A percentile compares a stretch with the other conserved stretches of the same genome.
phyloP scores from a whole-genome alignment of 1,140 invertebrate genomes.

The Aphelenchoides besseyi region DNA sequence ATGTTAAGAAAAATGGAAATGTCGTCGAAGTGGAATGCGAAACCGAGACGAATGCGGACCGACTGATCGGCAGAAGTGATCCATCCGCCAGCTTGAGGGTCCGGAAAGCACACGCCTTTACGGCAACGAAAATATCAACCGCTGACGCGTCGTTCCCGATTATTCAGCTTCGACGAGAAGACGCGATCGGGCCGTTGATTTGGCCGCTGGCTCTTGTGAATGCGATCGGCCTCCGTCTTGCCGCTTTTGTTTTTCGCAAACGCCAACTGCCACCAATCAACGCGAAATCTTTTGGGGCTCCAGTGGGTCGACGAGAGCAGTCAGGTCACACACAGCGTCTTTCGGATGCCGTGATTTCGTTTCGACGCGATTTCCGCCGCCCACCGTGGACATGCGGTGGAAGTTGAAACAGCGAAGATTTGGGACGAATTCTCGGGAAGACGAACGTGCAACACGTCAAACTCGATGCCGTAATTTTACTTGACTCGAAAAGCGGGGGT shows the following conservation, averaged over 20 bases:
- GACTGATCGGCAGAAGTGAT: not conserved
- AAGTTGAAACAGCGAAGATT: not conserved
- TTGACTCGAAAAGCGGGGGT: constrained; percentile 1
- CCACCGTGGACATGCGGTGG: constrained; percentile 1
- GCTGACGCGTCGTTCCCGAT: not conserved
- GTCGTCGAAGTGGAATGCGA: not conserved
- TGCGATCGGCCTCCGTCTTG: not conserved
- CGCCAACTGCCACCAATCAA: not conserved
- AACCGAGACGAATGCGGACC: not conserved
- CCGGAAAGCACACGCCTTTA: not conserved
- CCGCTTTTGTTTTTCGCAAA: not conserved
- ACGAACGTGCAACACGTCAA: not conserved
- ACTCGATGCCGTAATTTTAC: not conserved
- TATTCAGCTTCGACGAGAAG: not conserved
- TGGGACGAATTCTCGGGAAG: not conserved
- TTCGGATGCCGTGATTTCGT: no score
- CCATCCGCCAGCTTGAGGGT: not conserved
- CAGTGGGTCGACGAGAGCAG: not conserved
- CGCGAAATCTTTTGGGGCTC: not conserved
- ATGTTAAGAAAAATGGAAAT: no score
- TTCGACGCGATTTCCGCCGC: no score
- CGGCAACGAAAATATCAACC: no score
- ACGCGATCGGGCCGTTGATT: not conserved
- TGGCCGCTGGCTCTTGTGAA: not conserved
- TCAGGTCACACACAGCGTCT: no score